These are phyloP conservation scores for Microplitis demolitor DNA, from an alignment of 1,140 invertebrate species.

Conservation along the genomic window DNA sequence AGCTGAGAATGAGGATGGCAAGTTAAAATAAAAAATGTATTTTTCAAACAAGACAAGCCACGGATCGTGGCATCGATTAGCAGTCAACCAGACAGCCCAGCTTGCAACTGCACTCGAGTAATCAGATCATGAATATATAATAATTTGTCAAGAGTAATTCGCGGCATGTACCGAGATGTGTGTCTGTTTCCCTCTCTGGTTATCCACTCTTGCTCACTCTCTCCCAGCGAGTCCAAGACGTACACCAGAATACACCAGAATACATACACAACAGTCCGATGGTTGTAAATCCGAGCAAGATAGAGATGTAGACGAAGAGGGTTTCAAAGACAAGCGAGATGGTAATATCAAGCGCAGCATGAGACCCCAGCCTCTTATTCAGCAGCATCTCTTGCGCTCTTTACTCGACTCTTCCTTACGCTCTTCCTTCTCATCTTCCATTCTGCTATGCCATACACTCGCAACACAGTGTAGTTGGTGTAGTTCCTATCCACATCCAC, in stretches of 20 bases:
- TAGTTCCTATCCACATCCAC: no score
- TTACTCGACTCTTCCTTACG: no score
- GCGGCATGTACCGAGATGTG: neutral
- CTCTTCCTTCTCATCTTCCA: no score
- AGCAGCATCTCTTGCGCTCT: no score
- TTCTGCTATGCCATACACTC: no score
- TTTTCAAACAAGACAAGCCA: neutral
- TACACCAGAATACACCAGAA: no score
- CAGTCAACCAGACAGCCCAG: neutral
- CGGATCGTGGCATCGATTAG: neutral
- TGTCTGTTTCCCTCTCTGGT: neutral
- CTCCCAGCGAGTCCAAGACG: no score
- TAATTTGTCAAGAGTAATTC: slow-evolving; percentile 17
- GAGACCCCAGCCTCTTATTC: neutral
- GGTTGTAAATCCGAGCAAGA: no score
- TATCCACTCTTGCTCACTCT: no score
- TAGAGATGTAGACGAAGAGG: neutral
- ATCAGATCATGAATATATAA: slow-evolving; percentile 15
- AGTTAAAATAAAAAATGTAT: neutral
- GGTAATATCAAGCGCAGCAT: slow-evolving; percentile 7
- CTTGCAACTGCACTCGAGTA: neutral
- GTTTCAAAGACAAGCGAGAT: neutral
- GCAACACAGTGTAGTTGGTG: no score
- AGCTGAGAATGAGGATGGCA: no score
- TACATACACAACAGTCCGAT: no score